Base-by-base conservation (phyloP, 2,888 invertebrate species). In the Parascotia fuliginaria region DNA sequence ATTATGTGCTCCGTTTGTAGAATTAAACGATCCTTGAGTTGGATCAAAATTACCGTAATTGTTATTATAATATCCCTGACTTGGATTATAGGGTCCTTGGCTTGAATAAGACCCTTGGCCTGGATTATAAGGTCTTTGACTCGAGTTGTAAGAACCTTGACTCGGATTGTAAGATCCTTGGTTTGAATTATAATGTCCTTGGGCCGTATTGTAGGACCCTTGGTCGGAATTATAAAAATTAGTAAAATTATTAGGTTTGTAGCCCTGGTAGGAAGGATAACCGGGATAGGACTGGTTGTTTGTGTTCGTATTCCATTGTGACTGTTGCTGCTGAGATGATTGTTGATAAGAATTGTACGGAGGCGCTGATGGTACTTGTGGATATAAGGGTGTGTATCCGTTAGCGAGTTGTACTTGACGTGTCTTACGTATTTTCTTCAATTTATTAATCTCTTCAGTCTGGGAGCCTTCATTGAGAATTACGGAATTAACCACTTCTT, bases 341-440 rank as follows among this genome's bases (percentile, higher is more conserved):
- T 59, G 61, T 42, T 63, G 58, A 46, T 65, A 60, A 3, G 60
- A 49, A 55, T 68, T 71, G 24, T 76, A 69, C 9, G 74, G 63
- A 12, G 74, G 37, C 34, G 45, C 60, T 12, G 75, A 68, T 1
- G 79, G 73, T 32, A 77, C 41, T 29, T 71, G 62, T 9, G 81
- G 80, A 55, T 83, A 79, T n/a, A 77, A 29, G 1, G 60, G 47
- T 12, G 68, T 42, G 53, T 77, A 69, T 13, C 68, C 73, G 22
- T 60, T 46, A 40, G 29, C 39, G 6, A 29, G 13, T 9, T 65
- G 53, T 0, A 65, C 61, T 67, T 83, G 83, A 15, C 84, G 71
- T 14, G 38, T 48, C 3, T 60, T 48, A 40, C 82, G 66, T 31
- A 44, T 56, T 22, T 60, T 65, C 6, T 43, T 33, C 12, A 28